These are phyloP conservation scores for Vesta saturnalis DNA, from an alignment of 2,888 invertebrate species.

Conservation along the genomic window DNA sequence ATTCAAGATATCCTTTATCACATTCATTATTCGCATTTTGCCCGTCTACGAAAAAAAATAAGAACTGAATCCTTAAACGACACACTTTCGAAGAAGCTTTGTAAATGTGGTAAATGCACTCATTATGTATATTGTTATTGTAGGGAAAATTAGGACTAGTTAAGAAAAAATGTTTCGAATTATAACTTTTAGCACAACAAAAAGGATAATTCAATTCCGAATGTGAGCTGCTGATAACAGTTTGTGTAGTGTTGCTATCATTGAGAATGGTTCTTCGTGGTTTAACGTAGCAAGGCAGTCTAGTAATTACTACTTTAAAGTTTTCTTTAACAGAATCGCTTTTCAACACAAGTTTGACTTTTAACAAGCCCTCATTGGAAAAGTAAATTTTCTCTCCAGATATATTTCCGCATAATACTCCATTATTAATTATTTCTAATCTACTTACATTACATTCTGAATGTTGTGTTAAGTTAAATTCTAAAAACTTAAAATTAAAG, in stretches of 20 bases:
- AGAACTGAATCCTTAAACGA: conserved; percentile 65
- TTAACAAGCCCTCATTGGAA: conserved; percentile 62
- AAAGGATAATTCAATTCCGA: conserved; percentile 42
- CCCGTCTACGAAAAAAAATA: conserved; percentile 66
- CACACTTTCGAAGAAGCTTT: conserved; percentile 64
- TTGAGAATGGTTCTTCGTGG: neutral
- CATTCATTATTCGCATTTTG: conserved; percentile 57
- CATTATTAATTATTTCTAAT: conserved; percentile 63
- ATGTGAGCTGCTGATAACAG: neutral
- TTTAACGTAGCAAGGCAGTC: conserved; percentile 45
- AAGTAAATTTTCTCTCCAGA: conserved; percentile 63
- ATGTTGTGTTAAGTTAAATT: conserved; percentile 65
- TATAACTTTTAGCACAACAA: conserved; percentile 62
- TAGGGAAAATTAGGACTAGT: conserved; percentile 69
- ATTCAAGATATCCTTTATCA: conserved; percentile 64
- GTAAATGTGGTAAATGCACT: conserved; percentile 66
- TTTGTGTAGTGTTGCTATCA: neutral
- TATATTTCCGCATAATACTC: conserved; percentile 65
- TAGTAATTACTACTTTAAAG: conserved; percentile 66
- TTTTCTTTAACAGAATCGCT: conserved; percentile 56
- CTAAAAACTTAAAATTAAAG: conserved; percentile 67
- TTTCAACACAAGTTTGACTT: conserved; percentile 63
- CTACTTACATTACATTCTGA: conserved; percentile 65
- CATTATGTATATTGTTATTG: conserved; percentile 56
- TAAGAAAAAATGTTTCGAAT: conserved; percentile 63